Conservation (phyloP, 1,140 invertebrate species). For the Solenopsis invicta region DNA sequence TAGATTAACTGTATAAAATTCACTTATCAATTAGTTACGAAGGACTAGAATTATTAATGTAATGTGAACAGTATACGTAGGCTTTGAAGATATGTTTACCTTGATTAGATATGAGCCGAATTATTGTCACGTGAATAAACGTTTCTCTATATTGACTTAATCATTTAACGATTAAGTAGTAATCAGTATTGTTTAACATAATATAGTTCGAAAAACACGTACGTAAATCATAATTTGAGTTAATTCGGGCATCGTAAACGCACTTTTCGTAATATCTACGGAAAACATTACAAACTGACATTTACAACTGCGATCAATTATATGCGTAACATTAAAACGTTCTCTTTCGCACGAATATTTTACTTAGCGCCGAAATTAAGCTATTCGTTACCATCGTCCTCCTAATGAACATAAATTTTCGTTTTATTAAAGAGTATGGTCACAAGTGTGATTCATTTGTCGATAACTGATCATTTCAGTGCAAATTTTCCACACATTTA, state of each 20-base stretch:
- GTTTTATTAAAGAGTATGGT: constrained; percentile 8
- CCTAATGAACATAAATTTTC: not conserved
- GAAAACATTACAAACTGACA: constrained; percentile 32
- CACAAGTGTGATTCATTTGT: not conserved
- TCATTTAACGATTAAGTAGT: constrained; percentile 53
- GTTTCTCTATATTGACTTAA: constrained; percentile 8
- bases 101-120: constrained; percentile 11
- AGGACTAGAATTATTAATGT: not conserved
- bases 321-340: constrained; percentile 46
- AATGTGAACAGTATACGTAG: not conserved
- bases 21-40: not conserved
- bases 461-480: constrained; percentile 14
- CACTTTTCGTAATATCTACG: constrained; percentile 14
- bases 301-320: constrained; percentile 51
- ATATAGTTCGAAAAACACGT: constrained; percentile 32
- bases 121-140: constrained; percentile 12
- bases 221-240: constrained; percentile 52
- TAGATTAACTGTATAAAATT: not conserved
- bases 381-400: constrained; percentile 1
- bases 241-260: constrained; percentile 39
- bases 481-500: constrained; percentile 28
- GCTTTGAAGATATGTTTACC: constrained; percentile 9
- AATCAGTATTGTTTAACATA: constrained; percentile 62
- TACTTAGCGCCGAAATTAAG: constrained; percentile 47
- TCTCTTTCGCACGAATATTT: constrained; percentile 20